These are phyloP conservation scores for Menidia menidia DNA, from an alignment of 2,797 vertebrate genomes.

Conservation along the genomic window DNA sequence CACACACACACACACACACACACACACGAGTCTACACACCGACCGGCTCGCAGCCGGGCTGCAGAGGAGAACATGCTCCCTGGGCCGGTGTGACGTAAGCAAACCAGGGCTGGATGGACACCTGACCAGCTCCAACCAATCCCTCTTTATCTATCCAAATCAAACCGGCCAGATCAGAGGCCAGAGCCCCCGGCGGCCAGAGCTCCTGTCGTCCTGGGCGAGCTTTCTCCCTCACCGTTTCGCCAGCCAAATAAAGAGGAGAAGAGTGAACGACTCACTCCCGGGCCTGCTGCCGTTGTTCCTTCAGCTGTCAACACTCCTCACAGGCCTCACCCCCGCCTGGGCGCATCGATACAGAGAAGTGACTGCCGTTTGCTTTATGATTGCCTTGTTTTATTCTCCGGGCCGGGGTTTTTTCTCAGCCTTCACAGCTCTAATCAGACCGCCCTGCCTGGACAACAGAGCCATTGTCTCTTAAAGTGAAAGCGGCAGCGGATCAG, in stretches of 20 bases:
- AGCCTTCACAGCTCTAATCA: conserved; percentile 78
- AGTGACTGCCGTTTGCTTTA: conserved; percentile 84
- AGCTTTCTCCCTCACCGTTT: conserved; percentile 74
- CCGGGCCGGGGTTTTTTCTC: conserved; percentile 65
- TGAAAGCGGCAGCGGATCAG: conserved; percentile 90
- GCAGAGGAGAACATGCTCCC: conserved; percentile 13
- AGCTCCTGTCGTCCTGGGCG: conserved; percentile 79
- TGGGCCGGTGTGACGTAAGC: conserved; percentile 21
- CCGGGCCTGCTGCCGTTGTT: conserved; percentile 78
- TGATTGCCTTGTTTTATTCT: conserved; percentile 85
- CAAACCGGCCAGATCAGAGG: no score
- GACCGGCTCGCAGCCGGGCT: conserved; percentile 29
- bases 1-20: conserved; percentile 49
- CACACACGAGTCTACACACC: conserved; percentile 25
- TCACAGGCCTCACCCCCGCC: conserved; percentile 78
- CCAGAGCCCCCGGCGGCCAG: conserved; percentile 55
- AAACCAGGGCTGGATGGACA: conserved; percentile 40
- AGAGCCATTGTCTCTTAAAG: conserved; percentile 82
- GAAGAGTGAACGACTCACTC: conserved; percentile 79
- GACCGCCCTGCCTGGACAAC: conserved; percentile 74
- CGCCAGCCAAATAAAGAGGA: conserved; percentile 77
- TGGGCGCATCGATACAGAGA: conserved; percentile 81
- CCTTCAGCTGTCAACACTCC: conserved; percentile 82
- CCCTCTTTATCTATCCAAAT: background rate
- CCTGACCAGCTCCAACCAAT: conserved; percentile 43